These are phyloP conservation scores for Drosophila punjabiensis DNA, from an alignment of 1,140 invertebrate genomes.

Conservation along the genomic window DNA sequence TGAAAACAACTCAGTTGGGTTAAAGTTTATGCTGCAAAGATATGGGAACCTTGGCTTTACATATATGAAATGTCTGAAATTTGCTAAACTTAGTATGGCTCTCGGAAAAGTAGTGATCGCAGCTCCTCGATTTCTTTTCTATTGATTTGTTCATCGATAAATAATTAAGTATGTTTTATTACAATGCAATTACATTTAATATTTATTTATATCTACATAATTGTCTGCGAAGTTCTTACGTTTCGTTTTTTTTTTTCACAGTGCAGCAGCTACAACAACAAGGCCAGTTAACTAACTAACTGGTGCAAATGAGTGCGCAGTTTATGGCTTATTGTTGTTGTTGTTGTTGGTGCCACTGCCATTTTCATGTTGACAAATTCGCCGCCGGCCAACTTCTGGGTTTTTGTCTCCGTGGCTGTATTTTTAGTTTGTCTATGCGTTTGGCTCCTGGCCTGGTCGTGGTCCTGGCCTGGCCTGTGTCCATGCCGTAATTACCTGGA, in stretches of 20 bases:
- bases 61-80: too few relatives aligned
- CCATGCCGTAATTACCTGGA: conserved; percentile 73
- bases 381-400: conserved; percentile 63
- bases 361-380: conserved; percentile 70
- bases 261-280: conserved; percentile 13
- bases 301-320: conserved; percentile 75
- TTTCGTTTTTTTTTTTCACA: not conserved
- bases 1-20: too few relatives aligned
- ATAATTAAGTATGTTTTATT: too few relatives aligned
- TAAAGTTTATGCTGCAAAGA: too few relatives aligned
- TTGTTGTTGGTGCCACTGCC: conserved; percentile 34
- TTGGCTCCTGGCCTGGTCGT: conserved; percentile 51
- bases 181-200: not conserved
- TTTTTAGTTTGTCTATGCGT: conserved; percentile 32
- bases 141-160: not conserved
- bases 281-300: conserved; percentile 42
- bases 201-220: too few relatives aligned
- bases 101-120: too few relatives aligned
- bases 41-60: too few relatives aligned
- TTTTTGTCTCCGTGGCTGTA: conserved; percentile 41
- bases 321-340: conserved; percentile 60
- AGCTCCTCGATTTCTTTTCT: not conserved
- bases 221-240: not conserved
- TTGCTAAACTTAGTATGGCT: too few relatives aligned
- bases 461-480: conserved; percentile 28